These are phyloP conservation scores for Anabas testudineus DNA, from an alignment of 2,797 vertebrate genomes.

Conservation along the genomic window DNA sequence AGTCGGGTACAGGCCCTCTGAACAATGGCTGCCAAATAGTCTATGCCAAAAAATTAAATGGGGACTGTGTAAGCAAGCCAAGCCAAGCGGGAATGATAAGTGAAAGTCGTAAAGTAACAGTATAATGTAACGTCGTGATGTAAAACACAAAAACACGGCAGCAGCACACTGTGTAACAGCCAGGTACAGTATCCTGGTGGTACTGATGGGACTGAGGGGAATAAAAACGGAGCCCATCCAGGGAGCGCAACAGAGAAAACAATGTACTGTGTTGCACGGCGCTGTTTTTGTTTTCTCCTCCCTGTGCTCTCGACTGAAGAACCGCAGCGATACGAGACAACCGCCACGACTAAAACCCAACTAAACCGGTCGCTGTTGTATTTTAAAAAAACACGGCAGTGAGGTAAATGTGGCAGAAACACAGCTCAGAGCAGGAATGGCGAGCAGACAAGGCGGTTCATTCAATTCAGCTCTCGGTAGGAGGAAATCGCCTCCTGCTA, in stretches of 20 bases:
- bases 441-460: constrained; percentile 86
- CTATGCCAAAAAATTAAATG: constrained; percentile 71
- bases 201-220: constrained; percentile 69
- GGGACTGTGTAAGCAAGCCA: constrained; percentile 56
- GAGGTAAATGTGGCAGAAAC: constrained; percentile 42
- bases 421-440: constrained; percentile 71
- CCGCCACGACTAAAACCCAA: constrained; percentile 18
- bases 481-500: constrained; percentile 79
- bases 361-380: constrained; percentile 1
- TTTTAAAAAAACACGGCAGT: constrained; percentile 11
- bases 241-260: constrained; percentile 76
- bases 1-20: constrained; percentile 71
- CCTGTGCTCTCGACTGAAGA: constrained; percentile 42
- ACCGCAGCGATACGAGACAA: constrained; percentile 1
- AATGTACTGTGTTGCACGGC: constrained; percentile 69
- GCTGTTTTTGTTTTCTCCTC: constrained; percentile 79
- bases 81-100: constrained; percentile 29
- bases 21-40: constrained; percentile 82
- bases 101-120: constrained; percentile 42
- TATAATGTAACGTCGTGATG: constrained; percentile 13
- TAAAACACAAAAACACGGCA: not conserved
- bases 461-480: constrained; percentile 81
- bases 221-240: constrained; percentile 65
- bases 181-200: constrained; percentile 53
- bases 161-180: constrained; percentile 48